phyloP scores from a whole-genome alignment of 2,113 vertebrate species.

The Alaudala cheleensis region DNA sequence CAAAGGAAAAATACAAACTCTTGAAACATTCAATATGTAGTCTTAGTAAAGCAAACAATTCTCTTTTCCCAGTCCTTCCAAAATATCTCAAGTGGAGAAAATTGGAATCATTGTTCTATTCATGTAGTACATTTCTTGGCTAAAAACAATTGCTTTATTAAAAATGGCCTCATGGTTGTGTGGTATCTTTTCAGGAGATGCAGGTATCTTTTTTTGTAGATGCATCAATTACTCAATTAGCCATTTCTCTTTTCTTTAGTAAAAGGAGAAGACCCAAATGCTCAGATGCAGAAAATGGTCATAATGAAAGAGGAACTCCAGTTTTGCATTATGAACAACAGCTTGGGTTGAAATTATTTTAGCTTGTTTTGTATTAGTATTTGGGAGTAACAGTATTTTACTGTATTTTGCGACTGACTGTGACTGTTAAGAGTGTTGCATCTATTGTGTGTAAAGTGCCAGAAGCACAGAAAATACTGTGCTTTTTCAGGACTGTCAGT shows the following conservation, averaged over 20 bases:
- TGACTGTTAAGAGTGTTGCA: not conserved
- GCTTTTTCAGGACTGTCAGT: not conserved
- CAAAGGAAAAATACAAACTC: not conserved
- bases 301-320: not conserved
- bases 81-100: not conserved
- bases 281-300: not conserved
- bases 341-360: not conserved
- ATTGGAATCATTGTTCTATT: not conserved
- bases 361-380: not conserved
- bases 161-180: not conserved
- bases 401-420: not conserved
- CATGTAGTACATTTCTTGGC: not conserved
- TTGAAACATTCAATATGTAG: not conserved
- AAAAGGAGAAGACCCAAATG: not conserved
- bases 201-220: not conserved
- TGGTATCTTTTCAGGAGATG: not conserved
- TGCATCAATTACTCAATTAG: not conserved
- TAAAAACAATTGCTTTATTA: not conserved
- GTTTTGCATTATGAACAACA: not conserved
- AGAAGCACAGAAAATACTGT: not conserved
- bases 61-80: not conserved
- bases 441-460: not conserved
- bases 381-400: not conserved
- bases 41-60: not conserved
- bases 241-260: not conserved